Percentiles rank a stretch among this genome's conserved stretches.
These are phyloP conservation scores for Halcyon malimbica DNA, from an alignment of 2,113 vertebrate genomes.

Conservation along the genomic window DNA sequence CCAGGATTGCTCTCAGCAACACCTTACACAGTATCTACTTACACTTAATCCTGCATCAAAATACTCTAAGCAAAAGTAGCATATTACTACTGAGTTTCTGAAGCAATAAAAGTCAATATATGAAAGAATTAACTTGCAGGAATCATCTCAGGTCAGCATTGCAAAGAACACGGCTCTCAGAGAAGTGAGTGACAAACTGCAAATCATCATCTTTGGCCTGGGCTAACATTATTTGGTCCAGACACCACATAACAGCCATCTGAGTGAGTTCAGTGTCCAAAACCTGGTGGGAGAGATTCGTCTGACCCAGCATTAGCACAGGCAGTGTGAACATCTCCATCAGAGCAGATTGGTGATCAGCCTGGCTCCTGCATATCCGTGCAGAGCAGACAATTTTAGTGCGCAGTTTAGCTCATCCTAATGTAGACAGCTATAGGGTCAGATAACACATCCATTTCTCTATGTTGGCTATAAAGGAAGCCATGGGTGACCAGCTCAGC, in stretches of 20 bases:
- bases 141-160: background rate
- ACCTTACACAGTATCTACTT: background rate
- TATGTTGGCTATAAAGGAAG: rapidly evolving
- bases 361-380: background rate
- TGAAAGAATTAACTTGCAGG: background rate
- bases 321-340: background rate
- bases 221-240: background rate
- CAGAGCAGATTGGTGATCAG: background rate
- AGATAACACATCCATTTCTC: background rate
- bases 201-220: background rate
- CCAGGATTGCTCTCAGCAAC: background rate
- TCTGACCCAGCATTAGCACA: background rate
- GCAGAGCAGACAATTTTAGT: background rate
- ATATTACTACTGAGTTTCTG: background rate
- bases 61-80: background rate
- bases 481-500: background rate
- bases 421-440: background rate
- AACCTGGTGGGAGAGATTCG: background rate
- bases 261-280: background rate
- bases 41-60: background rate
- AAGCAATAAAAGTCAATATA: background rate
- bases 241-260: background rate
- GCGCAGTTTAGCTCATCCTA: background rate
- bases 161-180: background rate
- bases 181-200: background rate